Percentiles rank a stretch among this genome's conserved stretches.
These are phyloP conservation scores for Piscicola geometra DNA, from an alignment of 2,888 invertebrate genomes.

Conservation along the genomic window DNA sequence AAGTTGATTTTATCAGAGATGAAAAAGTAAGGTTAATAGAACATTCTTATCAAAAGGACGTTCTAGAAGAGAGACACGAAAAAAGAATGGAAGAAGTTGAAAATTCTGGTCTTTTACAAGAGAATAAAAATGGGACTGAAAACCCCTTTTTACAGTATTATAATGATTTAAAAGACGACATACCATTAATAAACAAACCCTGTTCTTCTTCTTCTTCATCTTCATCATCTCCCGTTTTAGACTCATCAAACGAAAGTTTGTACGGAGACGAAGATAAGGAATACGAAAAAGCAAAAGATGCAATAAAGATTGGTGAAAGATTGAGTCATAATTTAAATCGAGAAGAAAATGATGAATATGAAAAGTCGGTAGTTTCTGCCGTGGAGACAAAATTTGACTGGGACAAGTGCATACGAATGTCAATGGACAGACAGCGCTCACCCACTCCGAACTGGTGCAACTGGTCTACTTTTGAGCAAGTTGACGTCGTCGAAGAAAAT, in stretches of 20 bases:
- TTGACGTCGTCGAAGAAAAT: background rate
- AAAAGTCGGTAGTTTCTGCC: background rate
- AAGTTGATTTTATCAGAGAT: background rate
- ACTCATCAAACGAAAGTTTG: background rate
- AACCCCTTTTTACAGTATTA: too few species aligned
- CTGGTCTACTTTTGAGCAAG: conserved; percentile 26
- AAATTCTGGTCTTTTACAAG: background rate
- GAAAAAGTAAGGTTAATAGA: background rate
- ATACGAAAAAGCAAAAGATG: too few species aligned
- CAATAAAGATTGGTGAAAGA: too few species aligned
- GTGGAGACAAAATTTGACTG: conserved; percentile 4
- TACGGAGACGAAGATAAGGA: background rate
- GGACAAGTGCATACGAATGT: background rate
- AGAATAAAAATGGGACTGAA: background rate
- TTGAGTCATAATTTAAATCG: too few species aligned
- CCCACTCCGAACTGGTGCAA: conserved; percentile 27
- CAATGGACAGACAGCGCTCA: background rate
- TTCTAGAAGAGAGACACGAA: background rate
- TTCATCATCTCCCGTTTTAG: background rate
- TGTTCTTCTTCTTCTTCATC: background rate
- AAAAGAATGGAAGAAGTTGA: background rate
- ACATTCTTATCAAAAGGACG: background rate
- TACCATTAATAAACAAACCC: background rate
- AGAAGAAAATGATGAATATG: too few species aligned
- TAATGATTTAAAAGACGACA: too few species aligned